Evolutionary conservation across 1,140 invertebrate genomes (phyloP), one percentile per base, ranked within the genome.

Genomic region (Pygmarrhopalites habei): DNA sequence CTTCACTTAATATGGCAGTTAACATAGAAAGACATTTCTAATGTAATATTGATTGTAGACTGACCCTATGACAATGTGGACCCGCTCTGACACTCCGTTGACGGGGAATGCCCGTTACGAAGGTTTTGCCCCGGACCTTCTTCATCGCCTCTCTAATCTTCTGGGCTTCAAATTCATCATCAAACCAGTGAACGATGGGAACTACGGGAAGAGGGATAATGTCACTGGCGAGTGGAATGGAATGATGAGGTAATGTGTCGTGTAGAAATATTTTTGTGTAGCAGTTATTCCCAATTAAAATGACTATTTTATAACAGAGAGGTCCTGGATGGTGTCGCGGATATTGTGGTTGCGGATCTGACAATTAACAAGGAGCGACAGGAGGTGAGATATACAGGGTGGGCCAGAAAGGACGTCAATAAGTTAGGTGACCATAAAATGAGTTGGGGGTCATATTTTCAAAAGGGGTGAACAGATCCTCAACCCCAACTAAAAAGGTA

Each of bases 41-140:
- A 39, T 39, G 35, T 10, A 39, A 10, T 39, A 39, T 39, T 39
- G 17, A 39, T 39, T 39, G 5, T 75, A 92, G 89, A 93, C 90
- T 75, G 83, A 90, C 59, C 92, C 92, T 0, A 95, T 94, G 74
- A 90, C 88, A 72, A 95, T 95, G 90, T 77, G 85, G 59, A 92
- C 88, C 75, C 85, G 87, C 72, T 89, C 89, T 0, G 85, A 86
- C 62, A 84, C 88, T 65, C 85, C 85, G 58, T 77, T 92, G 2
- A 81, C 81, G 17, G 90, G 90, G 32, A 92, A 92, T 75, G 86
- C 87, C 69, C 88, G 90, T 72, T 92, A 86, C 74, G 90, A 93
- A 76, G 90, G 90, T n/a, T 93, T 91, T 76, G 87, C 83, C 58
- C 82, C 93, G 46, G 90, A 92, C 80, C 77, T 93, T 15, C 89